phyloP scores from a whole-genome alignment of 2,113 vertebrate genomes.

The Malurus melanocephalus region DNA sequence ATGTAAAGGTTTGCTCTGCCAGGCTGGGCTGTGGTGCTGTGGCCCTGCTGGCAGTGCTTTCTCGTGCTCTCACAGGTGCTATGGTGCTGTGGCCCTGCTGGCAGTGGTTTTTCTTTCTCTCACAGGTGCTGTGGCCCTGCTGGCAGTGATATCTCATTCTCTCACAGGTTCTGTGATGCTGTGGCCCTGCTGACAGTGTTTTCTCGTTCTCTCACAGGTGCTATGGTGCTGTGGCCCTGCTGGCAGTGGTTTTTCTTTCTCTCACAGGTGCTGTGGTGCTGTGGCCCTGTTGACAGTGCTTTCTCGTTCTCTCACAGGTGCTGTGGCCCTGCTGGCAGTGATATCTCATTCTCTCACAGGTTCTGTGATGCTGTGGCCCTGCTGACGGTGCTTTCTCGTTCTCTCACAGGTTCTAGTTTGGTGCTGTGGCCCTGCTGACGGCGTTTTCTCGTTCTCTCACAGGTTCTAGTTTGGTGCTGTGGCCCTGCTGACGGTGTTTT shows the following conservation, averaged over 20 bases:
- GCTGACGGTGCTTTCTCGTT: not conserved
- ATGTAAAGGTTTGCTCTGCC: accelerated
- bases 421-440: no score
- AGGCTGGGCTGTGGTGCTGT: not conserved
- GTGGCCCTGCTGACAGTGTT: not conserved
- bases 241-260: not conserved
- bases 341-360: not conserved
- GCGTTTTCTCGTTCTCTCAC: no score
- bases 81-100: not conserved
- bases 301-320: not conserved
- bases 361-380: not conserved
- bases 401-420: not conserved
- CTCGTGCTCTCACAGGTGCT: not conserved
- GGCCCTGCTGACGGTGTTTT: not conserved
- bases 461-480: not conserved
- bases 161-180: not conserved
- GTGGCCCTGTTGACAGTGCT: not conserved
- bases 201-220: not conserved
- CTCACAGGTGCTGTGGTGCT: not conserved
- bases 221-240: not conserved
- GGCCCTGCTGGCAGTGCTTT: not conserved
- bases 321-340: not conserved
- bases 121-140: not conserved
- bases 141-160: not conserved
- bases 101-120: no score